These are phyloP conservation scores for Scaptomyza tumidula DNA, from an alignment of 2,888 invertebrate species.

Conservation along the genomic window DNA sequence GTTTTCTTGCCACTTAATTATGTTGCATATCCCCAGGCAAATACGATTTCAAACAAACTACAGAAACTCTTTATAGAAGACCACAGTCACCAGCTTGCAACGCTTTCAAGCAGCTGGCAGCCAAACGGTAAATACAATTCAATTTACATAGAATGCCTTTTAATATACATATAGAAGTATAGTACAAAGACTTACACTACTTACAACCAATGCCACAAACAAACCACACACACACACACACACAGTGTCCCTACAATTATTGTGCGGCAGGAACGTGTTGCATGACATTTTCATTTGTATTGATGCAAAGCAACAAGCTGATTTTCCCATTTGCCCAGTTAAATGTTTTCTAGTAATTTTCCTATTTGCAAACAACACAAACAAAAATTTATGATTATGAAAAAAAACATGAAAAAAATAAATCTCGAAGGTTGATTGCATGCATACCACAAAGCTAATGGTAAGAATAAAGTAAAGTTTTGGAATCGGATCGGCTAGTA, in stretches of 20 bases:
- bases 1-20: constrained; percentile 63
- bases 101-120: constrained; percentile 16
- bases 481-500: too few species aligned
- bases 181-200: background rate
- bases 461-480: too few species aligned
- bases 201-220: constrained; percentile 3
- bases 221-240: background rate
- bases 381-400: background rate
- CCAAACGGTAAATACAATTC: constrained; percentile 41
- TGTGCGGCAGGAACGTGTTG: constrained; percentile 24
- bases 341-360: constrained; percentile 18
- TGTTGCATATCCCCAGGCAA: constrained; percentile 43
- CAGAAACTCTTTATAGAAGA: background rate
- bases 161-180: constrained; percentile 2
- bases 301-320: constrained; percentile 52
- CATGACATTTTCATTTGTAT: constrained; percentile 35
- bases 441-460: too few species aligned
- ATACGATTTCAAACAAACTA: constrained; percentile 24
- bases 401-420: too few species aligned
- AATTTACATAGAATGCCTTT: constrained; percentile 44
- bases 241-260: constrained; percentile 9
- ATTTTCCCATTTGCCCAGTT: constrained; percentile 40
- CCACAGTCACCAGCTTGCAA: constrained; percentile 3
- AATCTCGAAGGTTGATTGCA: too few species aligned
- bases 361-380: background rate